Evolutionary conservation across 2,888 invertebrate genomes (phyloP), one percentile per base, ranked within the genome.

Genomic region (Sipha maydis): DNA sequence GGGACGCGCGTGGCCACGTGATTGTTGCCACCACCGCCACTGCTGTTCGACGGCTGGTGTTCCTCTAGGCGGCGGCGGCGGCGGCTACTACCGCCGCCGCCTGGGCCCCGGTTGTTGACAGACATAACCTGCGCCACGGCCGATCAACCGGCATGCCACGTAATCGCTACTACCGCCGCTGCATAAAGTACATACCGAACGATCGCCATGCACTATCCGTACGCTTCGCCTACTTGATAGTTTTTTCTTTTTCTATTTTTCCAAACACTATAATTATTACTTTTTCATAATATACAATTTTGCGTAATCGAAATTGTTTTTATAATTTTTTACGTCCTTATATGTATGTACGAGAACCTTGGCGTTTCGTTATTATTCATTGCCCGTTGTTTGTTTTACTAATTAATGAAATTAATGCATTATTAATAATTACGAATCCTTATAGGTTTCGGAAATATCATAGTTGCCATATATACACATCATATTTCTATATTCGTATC

Each of bases 1-100:
- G 79, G 80, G 84, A 79, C 75, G 86, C 88, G 69, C 83, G 89
- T 69, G 89, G 85, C 84, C 89, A 89, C 89, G 89, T 90, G 84
- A 85, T 85, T 73, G 88, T 41, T 78, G 38, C n/a, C 56, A 25
- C 61, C 61, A 11, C 54, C 56, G 56, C 83, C 67, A 78, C 82
- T 84, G 89, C 83, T 61, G 77, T 85, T 56, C 83, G 85, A 56
- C 89, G 78, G 89, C 86, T 56, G 84, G 41, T 84, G 41, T 84
- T 84, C 76, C 75, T 84, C 61, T 76, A 38, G 48, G 71, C 54
- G 31, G 75, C 54, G 34, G 25, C 56, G 48, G 71, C 54, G 31
- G 75, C 54, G 34, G 25, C 28, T 31, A 31, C 25, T 31, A 31
- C 25, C 34, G 8, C 25, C 38, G 31, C 67, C 77, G 61, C 84